Base-by-base conservation (phyloP, 2,797 vertebrate genomes). In the Zonotrichia albicollis region DNA sequence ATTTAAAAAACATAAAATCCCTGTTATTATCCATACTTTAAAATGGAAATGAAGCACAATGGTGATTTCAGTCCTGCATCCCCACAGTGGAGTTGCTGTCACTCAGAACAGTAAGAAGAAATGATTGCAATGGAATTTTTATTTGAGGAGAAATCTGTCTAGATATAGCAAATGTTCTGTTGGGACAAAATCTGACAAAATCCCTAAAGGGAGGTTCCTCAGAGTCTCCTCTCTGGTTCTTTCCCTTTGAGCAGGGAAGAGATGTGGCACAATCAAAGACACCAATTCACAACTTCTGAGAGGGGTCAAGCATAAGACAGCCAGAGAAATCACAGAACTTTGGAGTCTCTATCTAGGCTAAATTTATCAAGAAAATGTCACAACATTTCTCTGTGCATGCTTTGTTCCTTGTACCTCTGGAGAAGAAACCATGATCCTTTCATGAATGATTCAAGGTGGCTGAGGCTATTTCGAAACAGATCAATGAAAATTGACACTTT, bases 401-500 rank as follows among this genome's bases (percentile, higher is more conserved):
- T 29, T 32, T n/a, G 10, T 11, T 77, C 55, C 61, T 51, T 58
- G 27, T 38, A 50, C 40, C 67, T 50, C 60, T 68, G 40, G 50
- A 67, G 76, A 73, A 70, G 57, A 42, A 74, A 60, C 71, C 1
- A 8, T 74, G 88, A 92, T 80, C 84, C 67, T 80, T 82, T 92
- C 68, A 85, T 95, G 90, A 93, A 96, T 83, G 93, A 96, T 92
- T 94, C 79, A 84, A 46, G 81, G 76, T 26, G 42, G 8, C 46
- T 32, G 29, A 51, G 65, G 74, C 71, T 93, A 87, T 94, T 94
- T 92, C 90, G 82, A 83, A 95, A 65, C n/a, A 83, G 42, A 91
- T 80, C 91, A 40, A 94, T 93, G 90, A 75, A 93, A 96, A 81
- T 17, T 82, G 80, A 95, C 71, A 78, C 82, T 70, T 40, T 40